Base-by-base conservation (phyloP, 1,140 invertebrate species). In the Calosoma granatense region DNA sequence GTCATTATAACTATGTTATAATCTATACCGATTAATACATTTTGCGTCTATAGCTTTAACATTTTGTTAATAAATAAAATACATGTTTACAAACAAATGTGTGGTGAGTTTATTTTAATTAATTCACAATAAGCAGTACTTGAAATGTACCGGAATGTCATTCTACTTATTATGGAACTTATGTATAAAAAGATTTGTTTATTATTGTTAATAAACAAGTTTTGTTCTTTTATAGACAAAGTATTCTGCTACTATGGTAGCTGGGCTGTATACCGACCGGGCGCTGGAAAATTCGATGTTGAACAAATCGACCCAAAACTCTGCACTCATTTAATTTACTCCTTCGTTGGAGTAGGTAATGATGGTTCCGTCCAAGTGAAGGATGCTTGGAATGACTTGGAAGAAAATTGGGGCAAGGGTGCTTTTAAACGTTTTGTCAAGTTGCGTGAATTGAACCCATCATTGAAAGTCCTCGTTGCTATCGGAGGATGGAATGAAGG, bases 401-500 rank as follows among this genome's bases (percentile, higher is more conserved):
- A 76, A 53, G 70, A 70, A 23, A 70, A 72, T n/a, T 70, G 71
- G 30, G 57, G 59, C 58, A 55, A 51, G 47, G 36, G 52, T 11
- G 59, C 55, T 4, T 57, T 54, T 41, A n/a, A 22, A 55, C 30
- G 22, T 60, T 83, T 84, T 60, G 81, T 77, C 56, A 74, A 71
- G 0, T 70, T 89, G 15, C 86, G 84, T 65, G 59, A 74, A 2
- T 67, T 71, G 54, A 87, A 87, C 72, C 75, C 81, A 0, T 73
- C 78, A 2, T 63, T 88, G 3, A 88, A 87, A 68, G 80, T 84
- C 0, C 60, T 89, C 43, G 61, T 88, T 6, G 84, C 85, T 9
- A 78, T 91, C 23, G 88, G 88, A 9, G 88, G 88, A 11, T 90
- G 86, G 86, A 85, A 82, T 64, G 83, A 87, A 70, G 84, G 82